Evolutionary conservation across 2,797 vertebrate genomes (phyloP), one percentile per base, ranked within the genome.

Genomic region (Rhynchonycteris naso): DNA sequence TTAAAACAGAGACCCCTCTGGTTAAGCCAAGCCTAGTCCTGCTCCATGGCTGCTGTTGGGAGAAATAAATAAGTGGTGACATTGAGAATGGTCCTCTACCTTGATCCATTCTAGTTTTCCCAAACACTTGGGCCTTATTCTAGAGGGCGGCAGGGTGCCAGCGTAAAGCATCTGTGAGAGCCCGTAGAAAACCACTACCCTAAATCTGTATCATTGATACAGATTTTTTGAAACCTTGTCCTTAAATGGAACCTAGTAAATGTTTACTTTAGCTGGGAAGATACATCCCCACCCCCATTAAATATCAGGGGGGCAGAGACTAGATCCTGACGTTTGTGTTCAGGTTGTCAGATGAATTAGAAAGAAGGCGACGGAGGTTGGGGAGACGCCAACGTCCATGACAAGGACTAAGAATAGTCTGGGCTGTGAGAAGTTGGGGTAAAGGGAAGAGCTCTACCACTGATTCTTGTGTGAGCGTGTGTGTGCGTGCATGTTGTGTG

Each of bases 1-100:
- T 93, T 85, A 95, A 90, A 96, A 94, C 93, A 93, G 94, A 72
- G 66, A 33, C 68, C 79, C n/a, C 28, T 2, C 56, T 28, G 8
- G 28, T 43, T 38, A 10, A 69, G 52, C 24, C 86, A 75, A 52
- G 26, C 79, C 50, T 43, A 19, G 38, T 59, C 35, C 52, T 19
- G 30, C 72, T 81, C 56, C 59, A 79, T 54, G 59, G 61, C 82
- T 83, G 28, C 75, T 83, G 0, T 22, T 83, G 84, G 74, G 88
- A 76, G 88, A 74, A 91, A 82, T 52, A 74, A 91, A 82, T 52
- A 59, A 47, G 54, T 58, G 71, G 35, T 94, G 71, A 72, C 61
- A 4, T n/a, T 10, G n/a, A 81, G 21, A 59, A 22, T 94, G 61
- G 33, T 18, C 15, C 33, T 78, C 35, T 47, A 0, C 61, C 61